These are phyloP conservation scores for Oxyura jamaicensis DNA, from an alignment of 2,113 vertebrate genomes.

Conservation along the genomic window DNA sequence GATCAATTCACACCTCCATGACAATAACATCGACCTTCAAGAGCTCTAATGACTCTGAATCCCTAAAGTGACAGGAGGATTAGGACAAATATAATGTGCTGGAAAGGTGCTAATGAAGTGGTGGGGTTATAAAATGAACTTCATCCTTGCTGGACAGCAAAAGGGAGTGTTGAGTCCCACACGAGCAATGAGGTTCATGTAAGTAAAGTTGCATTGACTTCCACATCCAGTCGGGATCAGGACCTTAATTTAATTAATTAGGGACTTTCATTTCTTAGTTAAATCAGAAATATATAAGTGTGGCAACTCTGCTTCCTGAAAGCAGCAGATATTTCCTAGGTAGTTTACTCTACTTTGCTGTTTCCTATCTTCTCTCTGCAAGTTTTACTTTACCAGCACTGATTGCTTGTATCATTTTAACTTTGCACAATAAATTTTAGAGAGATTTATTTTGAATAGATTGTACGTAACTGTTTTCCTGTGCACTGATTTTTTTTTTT, in stretches of 20 bases:
- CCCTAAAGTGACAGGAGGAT: slow-evolving; percentile 75
- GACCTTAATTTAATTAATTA: slow-evolving; percentile 44
- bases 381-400: neutral
- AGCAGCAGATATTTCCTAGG: neutral
- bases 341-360: neutral
- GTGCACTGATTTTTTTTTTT: neutral
- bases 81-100: slow-evolving; percentile 71
- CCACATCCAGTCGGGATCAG: neutral
- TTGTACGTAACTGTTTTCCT: neutral
- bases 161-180: slow-evolving; percentile 24
- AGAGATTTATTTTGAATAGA: neutral
- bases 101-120: slow-evolving; percentile 81
- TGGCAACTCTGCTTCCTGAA: neutral
- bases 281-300: neutral
- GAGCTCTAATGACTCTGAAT: slow-evolving; percentile 85
- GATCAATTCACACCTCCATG: slow-evolving; percentile 88
- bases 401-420: neutral
- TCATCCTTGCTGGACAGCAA: slow-evolving; percentile 10
- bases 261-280: neutral
- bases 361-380: neutral
- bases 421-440: neutral
- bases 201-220: neutral
- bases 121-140: slow-evolving; percentile 50
- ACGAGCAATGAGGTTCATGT: neutral
- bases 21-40: slow-evolving; percentile 83